A percentile compares a stretch with the other conserved stretches of the same genome.
Conservation (phyloP, 2,113 vertebrate species). For the Sinocyclocheilus grahami region DNA sequence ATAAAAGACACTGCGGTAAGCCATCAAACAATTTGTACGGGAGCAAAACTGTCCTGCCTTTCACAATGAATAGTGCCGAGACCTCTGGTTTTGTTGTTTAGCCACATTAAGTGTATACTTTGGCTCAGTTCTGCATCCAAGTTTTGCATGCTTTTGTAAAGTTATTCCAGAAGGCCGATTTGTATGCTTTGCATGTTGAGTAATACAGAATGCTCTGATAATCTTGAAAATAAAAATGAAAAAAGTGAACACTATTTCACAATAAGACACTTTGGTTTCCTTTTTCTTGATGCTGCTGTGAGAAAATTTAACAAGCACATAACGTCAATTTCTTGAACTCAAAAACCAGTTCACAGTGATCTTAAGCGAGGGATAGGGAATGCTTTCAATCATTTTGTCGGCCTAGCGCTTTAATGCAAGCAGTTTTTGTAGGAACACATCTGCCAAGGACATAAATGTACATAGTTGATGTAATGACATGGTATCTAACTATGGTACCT, state of each 20-base stretch:
- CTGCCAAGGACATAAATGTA: neutral
- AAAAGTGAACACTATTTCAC: conserved; percentile 24
- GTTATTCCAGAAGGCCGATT: conserved; percentile 65
- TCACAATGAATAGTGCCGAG: conserved; percentile 67
- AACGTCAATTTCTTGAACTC: conserved; percentile 4
- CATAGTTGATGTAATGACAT: conserved; percentile 12
- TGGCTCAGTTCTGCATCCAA: conserved; percentile 62
- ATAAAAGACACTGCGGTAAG: conserved; percentile 60
- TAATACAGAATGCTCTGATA: conserved; percentile 52
- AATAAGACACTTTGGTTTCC: conserved; percentile 23
- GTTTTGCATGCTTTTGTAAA: conserved; percentile 62
- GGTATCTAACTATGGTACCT: neutral
- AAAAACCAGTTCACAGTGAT: neutral
- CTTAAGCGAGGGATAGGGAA: neutral
- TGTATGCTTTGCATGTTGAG: conserved; percentile 62
- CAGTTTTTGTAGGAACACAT: conserved; percentile 4
- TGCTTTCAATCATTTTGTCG: neutral
- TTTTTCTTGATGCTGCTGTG: conserved; percentile 29
- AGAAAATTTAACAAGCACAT: conserved; percentile 42
- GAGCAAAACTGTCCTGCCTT: conserved; percentile 63
- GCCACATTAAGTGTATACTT: conserved; percentile 74
- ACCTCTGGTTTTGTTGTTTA: conserved; percentile 70
- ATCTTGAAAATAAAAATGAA: conserved; percentile 19
- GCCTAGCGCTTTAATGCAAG: neutral
- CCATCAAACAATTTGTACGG: conserved; percentile 62